A percentile compares a stretch with the other conserved stretches of the same genome.
phyloP scores from a whole-genome alignment of 2,888 invertebrate species.

The Calameuta idolon region DNA sequence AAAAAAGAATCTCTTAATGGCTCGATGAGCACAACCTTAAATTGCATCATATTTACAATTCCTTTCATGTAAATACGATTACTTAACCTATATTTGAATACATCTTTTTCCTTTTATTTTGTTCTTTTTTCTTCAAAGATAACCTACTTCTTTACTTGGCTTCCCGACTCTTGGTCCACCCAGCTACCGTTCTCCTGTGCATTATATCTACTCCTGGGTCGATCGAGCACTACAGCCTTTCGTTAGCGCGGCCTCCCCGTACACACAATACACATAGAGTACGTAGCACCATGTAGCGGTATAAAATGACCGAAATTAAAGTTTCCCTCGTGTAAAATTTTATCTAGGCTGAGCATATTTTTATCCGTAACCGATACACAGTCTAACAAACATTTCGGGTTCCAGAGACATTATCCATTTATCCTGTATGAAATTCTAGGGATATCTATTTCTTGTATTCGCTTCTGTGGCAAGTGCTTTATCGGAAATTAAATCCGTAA shows the following conservation, averaged over 20 bases:
- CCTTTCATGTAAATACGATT: background rate
- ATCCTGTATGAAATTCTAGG: background rate
- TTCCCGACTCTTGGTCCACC: constrained; percentile 8
- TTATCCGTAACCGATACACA: background rate
- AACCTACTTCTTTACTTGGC: background rate
- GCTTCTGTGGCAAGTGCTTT: background rate
- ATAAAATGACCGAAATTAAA: background rate
- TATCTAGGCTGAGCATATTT: background rate
- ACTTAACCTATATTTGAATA: background rate
- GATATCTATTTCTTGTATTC: background rate
- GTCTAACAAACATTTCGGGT: background rate
- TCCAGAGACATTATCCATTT: background rate
- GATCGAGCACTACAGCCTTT: constrained; percentile 28
- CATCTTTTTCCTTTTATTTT: background rate
- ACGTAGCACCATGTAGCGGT: background rate
- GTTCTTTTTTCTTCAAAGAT: background rate
- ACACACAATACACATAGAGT: background rate
- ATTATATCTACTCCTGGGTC: constrained; percentile 15
- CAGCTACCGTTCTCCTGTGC: constrained; percentile 1
- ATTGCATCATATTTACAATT: background rate
- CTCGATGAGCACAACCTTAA: background rate
- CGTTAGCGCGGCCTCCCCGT: background rate
- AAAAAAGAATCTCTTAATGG: background rate
- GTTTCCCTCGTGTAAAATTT: background rate
- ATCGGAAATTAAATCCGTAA: background rate